Percentiles rank a stretch among this genome's conserved stretches.
Conservation (phyloP, 30 jellyfish, hydroid and myxozoan genomes). For the Aurelia sp. region DNA sequence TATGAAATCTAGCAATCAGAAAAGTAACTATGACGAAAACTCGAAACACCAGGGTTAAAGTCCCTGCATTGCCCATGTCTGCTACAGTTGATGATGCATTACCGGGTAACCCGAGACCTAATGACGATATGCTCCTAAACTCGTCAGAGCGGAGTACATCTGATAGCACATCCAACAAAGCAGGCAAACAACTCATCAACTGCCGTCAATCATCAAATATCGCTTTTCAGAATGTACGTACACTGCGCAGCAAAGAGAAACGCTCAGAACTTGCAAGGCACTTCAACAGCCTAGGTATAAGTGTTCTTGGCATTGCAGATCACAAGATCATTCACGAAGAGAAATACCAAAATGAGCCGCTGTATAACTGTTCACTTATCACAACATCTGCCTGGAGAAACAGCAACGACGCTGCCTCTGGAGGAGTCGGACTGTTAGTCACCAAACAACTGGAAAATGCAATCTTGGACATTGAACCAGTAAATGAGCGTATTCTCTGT, state of each 20-base stretch:
- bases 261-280: not conserved
- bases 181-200: not conserved
- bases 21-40: conserved; percentile 20
- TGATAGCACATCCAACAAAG: not conserved
- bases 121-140: not conserved
- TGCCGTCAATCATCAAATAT: not conserved
- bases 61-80: conserved; percentile 1
- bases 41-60: conserved; percentile 27
- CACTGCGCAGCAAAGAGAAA: not conserved
- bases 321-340: conserved; percentile 43
- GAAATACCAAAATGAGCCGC: not conserved
- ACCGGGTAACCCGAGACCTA: not conserved
- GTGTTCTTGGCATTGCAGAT: conserved; percentile 14
- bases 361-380: not conserved
- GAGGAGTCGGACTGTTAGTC: conserved; percentile 35
- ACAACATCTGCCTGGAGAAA: conserved; percentile 38
- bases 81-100: conserved; percentile 1
- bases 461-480: conserved; percentile 12
- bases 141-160: conserved; percentile 1
- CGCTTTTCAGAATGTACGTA: not conserved
- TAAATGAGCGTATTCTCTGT: conserved; percentile 24
- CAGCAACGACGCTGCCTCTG: conserved; percentile 21
- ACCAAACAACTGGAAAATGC: not conserved
- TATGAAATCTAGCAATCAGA: conserved; percentile 5
- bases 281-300: not conserved